A percentile compares a stretch with the other conserved stretches of the same genome.
phyloP scores from a whole-genome alignment of 2,888 invertebrate species.

The Torymus texanus region DNA sequence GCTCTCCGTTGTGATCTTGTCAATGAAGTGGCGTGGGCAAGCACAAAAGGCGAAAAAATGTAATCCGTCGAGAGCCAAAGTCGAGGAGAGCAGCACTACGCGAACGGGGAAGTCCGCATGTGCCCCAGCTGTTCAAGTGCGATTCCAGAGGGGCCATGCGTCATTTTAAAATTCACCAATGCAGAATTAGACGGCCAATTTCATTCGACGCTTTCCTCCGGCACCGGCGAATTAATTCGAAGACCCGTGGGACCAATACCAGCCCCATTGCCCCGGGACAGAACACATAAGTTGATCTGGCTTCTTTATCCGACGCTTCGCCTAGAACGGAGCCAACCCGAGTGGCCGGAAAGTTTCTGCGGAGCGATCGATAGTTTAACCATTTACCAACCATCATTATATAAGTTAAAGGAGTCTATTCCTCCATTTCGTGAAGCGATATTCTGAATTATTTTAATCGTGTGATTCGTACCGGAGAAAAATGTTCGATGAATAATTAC shows the following conservation, averaged over 20 bases:
- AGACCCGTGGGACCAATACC: conserved; percentile 59
- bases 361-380: not conserved
- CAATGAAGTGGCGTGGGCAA: not conserved
- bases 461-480: too few species aligned
- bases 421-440: too few species aligned
- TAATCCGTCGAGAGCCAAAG: conserved; percentile 31
- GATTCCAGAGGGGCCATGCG: conserved; percentile 69
- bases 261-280: conserved; percentile 24
- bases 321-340: not conserved
- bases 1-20: conserved; percentile 7
- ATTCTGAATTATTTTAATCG: too few species aligned
- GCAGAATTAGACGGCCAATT: conserved; percentile 73
- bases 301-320: conserved; percentile 10
- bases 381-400: too few species aligned
- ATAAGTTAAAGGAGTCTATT: too few species aligned
- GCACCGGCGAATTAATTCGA: conserved; percentile 66
- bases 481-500: too few species aligned
- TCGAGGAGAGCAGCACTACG: conserved; percentile 12
- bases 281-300: conserved; percentile 23
- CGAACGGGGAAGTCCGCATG: not conserved
- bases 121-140: conserved; percentile 29
- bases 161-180: conserved; percentile 72
- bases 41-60: conserved; percentile 30
- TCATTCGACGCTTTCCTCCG: conserved; percentile 65
- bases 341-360: not conserved